These are phyloP conservation scores for Mesitornis unicolor DNA, from an alignment of 2,113 vertebrate species.

Conservation along the genomic window DNA sequence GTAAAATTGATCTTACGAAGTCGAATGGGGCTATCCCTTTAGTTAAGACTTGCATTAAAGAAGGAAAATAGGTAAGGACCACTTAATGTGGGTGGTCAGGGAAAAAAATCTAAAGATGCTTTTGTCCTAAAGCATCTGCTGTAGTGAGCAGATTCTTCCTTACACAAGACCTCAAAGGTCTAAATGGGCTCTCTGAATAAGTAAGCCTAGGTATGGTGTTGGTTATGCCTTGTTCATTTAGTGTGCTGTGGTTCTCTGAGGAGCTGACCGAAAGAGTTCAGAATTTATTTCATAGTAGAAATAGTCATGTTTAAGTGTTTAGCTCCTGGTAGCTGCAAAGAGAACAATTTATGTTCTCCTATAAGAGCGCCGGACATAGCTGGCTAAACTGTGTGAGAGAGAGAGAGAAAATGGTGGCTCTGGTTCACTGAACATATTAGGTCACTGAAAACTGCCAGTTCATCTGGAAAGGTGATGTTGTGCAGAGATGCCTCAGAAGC, in stretches of 20 bases:
- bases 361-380: neutral
- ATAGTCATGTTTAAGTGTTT: neutral
- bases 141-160: neutral
- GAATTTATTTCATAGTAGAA: neutral
- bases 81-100: neutral
- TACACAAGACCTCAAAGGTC: neutral
- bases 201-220: neutral
- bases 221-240: neutral
- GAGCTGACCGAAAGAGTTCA: neutral
- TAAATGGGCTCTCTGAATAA: neutral
- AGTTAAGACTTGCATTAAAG: neutral
- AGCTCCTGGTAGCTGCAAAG: neutral
- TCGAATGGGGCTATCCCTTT: neutral
- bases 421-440: neutral
- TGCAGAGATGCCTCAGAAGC: neutral
- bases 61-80: neutral
- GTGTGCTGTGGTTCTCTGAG: neutral
- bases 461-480: neutral
- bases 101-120: neutral
- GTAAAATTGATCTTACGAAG: neutral
- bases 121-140: neutral
- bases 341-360: neutral
- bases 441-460: neutral
- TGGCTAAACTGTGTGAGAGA: neutral
- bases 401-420: neutral